Evolutionary conservation across 37 sponge, comb jelly and placozoan species (phyloP).

Genomic region (Spongilla lacustris): DNA sequence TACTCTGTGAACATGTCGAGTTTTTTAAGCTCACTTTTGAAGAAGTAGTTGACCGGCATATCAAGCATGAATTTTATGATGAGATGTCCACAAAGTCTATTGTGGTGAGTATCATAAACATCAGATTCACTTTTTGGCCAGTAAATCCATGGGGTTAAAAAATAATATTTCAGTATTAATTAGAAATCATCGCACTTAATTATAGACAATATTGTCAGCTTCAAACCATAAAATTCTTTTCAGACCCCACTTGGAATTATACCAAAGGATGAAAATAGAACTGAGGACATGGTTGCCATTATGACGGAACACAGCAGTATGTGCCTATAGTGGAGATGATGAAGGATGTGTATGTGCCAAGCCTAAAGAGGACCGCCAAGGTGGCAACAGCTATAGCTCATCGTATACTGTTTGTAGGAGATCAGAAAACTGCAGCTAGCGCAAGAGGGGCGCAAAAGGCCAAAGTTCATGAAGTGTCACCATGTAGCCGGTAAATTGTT

Average conservation of each 20-base stretch:
- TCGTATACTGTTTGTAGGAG: constrained; percentile 11
- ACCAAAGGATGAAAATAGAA: constrained; percentile 35
- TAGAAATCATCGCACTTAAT: no score
- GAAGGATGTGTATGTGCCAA: neutral
- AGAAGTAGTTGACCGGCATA: neutral
- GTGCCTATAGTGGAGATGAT: constrained; percentile 14
- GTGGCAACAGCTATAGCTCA: neutral
- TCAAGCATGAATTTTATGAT: constrained; percentile 8
- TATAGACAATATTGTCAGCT: no score
- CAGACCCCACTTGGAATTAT: constrained; percentile 18
- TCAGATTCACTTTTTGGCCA: neutral
- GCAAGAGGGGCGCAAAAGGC: constrained; percentile 5
- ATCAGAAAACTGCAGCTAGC: constrained; percentile 10
- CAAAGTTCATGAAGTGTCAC: neutral
- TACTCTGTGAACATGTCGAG: neutral
- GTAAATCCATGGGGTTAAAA: neutral
- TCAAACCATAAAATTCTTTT: neutral
- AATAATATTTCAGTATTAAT: no score
- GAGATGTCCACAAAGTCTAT: constrained; percentile 21
- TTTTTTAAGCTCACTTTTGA: constrained; percentile 9
- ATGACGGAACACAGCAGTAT: constrained; percentile 24
- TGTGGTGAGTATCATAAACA: constrained; percentile 16
- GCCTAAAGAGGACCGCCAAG: neutral
- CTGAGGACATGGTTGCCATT: constrained; percentile 37
- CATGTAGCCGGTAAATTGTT: constrained; percentile 6